Conservation (phyloP, 2,888 invertebrate genomes). For the Idaea straminata region DNA sequence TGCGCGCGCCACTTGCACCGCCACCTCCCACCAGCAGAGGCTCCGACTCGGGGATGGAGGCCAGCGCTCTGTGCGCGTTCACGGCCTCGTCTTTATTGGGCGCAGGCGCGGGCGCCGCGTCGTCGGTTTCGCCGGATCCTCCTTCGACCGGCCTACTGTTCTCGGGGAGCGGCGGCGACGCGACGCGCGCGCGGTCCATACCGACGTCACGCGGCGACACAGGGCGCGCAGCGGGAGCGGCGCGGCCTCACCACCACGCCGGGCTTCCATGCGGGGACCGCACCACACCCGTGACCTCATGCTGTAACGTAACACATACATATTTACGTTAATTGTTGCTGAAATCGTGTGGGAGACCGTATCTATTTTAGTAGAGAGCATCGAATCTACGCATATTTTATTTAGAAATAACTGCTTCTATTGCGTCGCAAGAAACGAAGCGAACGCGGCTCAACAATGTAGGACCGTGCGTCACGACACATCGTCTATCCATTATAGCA, state of each 20-base stretch:
- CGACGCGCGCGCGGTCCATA: slow-evolving; percentile 70
- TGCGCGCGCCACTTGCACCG: slow-evolving; percentile 37
- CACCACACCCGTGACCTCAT: slow-evolving; percentile 76
- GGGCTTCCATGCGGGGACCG: slow-evolving; percentile 76
- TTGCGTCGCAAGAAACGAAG: neutral
- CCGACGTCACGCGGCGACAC: slow-evolving; percentile 62
- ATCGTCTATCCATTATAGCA: slow-evolving; percentile 8
- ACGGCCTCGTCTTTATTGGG: slow-evolving; percentile 57
- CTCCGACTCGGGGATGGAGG: slow-evolving; percentile 68
- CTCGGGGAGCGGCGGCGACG: slow-evolving; percentile 66
- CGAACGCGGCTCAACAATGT: slow-evolving; percentile 11
- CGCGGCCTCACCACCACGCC: slow-evolving; percentile 68
- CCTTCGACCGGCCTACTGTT: slow-evolving; percentile 68
- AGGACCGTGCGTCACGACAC: slow-evolving; percentile 9
- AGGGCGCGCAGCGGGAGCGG: slow-evolving; percentile 66
- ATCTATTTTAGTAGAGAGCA: no score
- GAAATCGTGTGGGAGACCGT: no score
- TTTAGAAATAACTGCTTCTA: neutral
- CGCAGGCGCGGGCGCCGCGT: slow-evolving; percentile 47
- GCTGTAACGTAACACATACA: slow-evolving; percentile 53
- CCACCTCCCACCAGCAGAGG: slow-evolving; percentile 50
- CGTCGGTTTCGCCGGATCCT: slow-evolving; percentile 68
- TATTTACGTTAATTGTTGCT: neutral
- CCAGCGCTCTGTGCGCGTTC: slow-evolving; percentile 59
- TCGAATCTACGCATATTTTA: neutral